A percentile compares a stretch with the other conserved stretches of the same genome.
phyloP scores from a whole-genome alignment of 2,797 vertebrate genomes.

The Dendrocincla fuliginosa region DNA sequence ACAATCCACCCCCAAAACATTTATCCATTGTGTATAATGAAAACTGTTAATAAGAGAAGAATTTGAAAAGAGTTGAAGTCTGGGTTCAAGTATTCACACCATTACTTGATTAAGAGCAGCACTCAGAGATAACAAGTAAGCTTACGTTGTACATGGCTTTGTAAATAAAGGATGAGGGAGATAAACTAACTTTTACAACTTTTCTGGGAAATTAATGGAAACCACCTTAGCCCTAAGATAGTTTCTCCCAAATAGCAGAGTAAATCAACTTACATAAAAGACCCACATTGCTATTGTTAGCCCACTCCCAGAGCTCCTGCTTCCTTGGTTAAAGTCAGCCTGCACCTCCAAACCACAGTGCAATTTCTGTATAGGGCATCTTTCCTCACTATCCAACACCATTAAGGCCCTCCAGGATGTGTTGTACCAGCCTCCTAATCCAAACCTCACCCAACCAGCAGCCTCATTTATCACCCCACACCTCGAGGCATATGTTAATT shows the following conservation, averaged over 20 bases:
- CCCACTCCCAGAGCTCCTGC: neutral
- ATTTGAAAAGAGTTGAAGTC: neutral
- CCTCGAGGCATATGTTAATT: conserved; percentile 33
- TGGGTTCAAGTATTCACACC: neutral
- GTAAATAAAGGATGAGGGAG: conserved; percentile 35
- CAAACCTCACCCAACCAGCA: neutral
- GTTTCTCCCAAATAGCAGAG: conserved; percentile 17
- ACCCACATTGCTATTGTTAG: conserved; percentile 49
- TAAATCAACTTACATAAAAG: conserved; percentile 46
- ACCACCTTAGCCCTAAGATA: conserved; percentile 21
- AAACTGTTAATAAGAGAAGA: neutral
- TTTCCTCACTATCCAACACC: neutral
- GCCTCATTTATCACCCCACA: conserved; percentile 1
- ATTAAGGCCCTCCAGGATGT: conserved; percentile 57
- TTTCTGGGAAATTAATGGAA: conserved; percentile 45
- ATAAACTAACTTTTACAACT: conserved; percentile 21
- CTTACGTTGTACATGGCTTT: neutral
- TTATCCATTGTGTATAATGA: neutral
- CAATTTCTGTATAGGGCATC: neutral
- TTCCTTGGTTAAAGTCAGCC: conserved; percentile 22
- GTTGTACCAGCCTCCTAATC: conserved; percentile 22
- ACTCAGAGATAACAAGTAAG: neutral
- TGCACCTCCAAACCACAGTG: conserved; percentile 10
- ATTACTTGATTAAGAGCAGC: neutral
- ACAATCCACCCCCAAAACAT: accelerated